Evolutionary conservation across 2,888 invertebrate genomes (phyloP), one percentile per base, ranked within the genome.

Genomic region (Diadromus collaris): DNA sequence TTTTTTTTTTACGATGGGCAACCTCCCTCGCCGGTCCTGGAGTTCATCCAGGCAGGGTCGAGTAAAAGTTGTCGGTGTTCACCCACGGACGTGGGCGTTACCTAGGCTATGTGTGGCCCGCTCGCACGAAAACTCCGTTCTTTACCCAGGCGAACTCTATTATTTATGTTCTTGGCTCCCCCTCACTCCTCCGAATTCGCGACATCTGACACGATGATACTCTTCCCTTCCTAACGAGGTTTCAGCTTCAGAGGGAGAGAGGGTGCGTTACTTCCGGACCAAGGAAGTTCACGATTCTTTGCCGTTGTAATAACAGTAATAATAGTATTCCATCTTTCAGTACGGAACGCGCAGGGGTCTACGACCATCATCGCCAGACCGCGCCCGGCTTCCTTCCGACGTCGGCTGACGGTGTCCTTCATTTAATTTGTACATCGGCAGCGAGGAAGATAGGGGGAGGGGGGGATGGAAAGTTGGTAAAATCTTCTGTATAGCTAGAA

Each of bases 61-160:
- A 34, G 69, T 74, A 79, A 76, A 84, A 83, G 83, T 80, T 83
- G 75, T 64, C 21, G 41, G 69, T 69, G 58, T 56, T 34, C 10
- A 46, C 60, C 46, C 41, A 5, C 24, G 24, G 13, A 51, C n/a
- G 51, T 24, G 51, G 24, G 51, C 24, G 21, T 51, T 70, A 44
- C 46, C 21, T 60, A 46, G 56, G 13, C 27, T 56, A 29, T 44
- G 34, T 29, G n/a, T 48, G 27, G 46, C 29, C 34, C 48, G 70
- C 48, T 60, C 70, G 32, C 29, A 48, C 60, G 60, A 34, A 70
- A 60, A 70, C 44, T 56, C 27, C 56, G 29, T 24, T 56, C 27
- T 32, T 46, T 46, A 60, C 58, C 10, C 70, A n/a, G 48, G 21
- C 48, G 48, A 58, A 48, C 46, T 56, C 60, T 32, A 46, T 44